phyloP scores from a whole-genome alignment of 2,797 vertebrate genomes.

The Sphenopsis melanotis region DNA sequence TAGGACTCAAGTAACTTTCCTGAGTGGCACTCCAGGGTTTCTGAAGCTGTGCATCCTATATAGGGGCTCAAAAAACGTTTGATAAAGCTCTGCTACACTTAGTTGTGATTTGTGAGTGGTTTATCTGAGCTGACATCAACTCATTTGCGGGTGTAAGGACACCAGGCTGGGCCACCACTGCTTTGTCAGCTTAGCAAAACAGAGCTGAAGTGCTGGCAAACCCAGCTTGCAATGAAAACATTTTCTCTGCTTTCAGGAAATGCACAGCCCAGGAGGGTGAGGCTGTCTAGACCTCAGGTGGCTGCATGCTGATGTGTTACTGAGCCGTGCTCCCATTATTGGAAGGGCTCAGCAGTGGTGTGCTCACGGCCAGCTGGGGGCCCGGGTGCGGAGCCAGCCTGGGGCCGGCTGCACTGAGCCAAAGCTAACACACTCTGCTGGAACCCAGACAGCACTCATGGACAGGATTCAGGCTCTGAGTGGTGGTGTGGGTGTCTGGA shows the following conservation, averaged over 20 bases:
- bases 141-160: neutral
- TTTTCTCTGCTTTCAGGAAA: neutral
- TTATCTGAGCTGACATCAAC: neutral
- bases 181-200: neutral
- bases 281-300: constrained; percentile 20
- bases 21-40: neutral
- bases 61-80: neutral
- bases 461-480: neutral
- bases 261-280: neutral
- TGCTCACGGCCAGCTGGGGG: neutral
- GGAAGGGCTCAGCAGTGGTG: accelerated
- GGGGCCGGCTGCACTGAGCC: neutral
- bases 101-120: neutral
- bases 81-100: neutral
- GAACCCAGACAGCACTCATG: neutral
- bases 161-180: neutral
- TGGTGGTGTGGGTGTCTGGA: neutral
- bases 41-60: neutral
- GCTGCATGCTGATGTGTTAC: neutral
- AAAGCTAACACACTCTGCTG: neutral
- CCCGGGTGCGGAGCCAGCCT: neutral
- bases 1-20: neutral
- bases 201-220: neutral
- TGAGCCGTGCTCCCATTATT: neutral
- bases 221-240: neutral